These are phyloP conservation scores for Simalia tracyae DNA, from an alignment of 2,797 vertebrate species.

Conservation along the genomic window DNA sequence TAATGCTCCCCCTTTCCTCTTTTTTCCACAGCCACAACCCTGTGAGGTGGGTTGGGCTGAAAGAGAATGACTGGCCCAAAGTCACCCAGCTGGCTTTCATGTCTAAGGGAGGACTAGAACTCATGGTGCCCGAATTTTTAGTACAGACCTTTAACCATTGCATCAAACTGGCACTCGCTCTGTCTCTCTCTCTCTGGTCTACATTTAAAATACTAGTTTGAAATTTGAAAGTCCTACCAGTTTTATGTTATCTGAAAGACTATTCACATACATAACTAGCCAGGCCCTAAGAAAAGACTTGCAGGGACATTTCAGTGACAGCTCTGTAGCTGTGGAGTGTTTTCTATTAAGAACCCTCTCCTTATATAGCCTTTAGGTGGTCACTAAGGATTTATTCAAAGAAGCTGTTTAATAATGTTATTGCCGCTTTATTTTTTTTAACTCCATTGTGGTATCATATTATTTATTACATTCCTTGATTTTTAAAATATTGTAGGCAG, in stretches of 20 bases:
- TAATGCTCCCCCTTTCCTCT: not conserved
- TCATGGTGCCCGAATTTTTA: not conserved
- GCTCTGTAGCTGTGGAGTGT: no score
- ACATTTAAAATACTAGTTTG: not conserved
- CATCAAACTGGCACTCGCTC: not conserved
- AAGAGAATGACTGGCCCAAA: not conserved
- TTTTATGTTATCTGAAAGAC: not conserved
- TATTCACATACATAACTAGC: not conserved
- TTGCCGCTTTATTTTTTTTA: not conserved
- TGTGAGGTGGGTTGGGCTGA: not conserved
- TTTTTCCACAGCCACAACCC: not conserved
- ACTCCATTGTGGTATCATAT: not conserved
- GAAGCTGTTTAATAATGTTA: not conserved
- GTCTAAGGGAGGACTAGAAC: not conserved
- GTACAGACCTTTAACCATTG: not conserved
- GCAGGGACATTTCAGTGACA: not conserved
- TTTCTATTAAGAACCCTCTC: not conserved
- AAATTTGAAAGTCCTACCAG: not conserved
- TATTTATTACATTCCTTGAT: not conserved
- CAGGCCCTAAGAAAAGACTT: not conserved
- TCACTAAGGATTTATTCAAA: not conserved
- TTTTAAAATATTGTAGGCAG: not conserved
- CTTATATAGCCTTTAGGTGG: not conserved
- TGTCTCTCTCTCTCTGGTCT: not conserved
- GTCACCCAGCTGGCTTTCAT: not conserved